A percentile compares a stretch with the other conserved stretches of the same genome.
Evolutionary conservation across 2,888 invertebrate species (phyloP).

Genomic region (Pycnomerus fuliginosus): DNA sequence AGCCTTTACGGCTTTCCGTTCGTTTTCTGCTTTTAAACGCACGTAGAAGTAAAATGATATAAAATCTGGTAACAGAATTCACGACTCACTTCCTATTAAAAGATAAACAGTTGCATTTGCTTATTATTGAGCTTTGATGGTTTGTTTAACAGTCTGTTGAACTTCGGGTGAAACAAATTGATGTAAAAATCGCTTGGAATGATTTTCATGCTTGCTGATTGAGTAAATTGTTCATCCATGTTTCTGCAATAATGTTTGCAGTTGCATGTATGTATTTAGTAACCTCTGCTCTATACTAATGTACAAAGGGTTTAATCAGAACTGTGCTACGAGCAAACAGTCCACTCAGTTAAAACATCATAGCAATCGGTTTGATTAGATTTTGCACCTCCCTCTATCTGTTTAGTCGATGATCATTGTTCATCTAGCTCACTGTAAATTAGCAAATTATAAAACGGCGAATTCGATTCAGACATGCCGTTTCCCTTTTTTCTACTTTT

Average conservation of each 20-base stretch:
- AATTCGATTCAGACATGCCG: constrained; percentile 9
- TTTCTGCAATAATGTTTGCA: constrained; percentile 41
- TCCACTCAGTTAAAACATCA: constrained; percentile 53
- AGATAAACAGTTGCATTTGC: constrained; percentile 9
- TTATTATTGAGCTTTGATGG: constrained; percentile 11
- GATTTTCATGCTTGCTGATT: constrained; percentile 32
- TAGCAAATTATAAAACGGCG: constrained; percentile 12
- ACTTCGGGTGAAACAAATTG: constrained; percentile 5
- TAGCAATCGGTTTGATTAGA: constrained; percentile 54
- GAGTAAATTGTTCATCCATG: constrained; percentile 41
- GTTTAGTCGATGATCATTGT: constrained; percentile 24
- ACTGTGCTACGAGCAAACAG: constrained; percentile 46
- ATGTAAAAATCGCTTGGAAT: too few relatives aligned
- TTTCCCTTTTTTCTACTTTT: constrained; percentile 12
- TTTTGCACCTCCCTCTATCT: constrained; percentile 44
- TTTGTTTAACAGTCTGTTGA: constrained; percentile 5
- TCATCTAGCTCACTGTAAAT: constrained; percentile 17
- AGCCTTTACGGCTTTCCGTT: constrained; percentile 19
- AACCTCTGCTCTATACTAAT: constrained; percentile 42
- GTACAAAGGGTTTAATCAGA: constrained; percentile 48
- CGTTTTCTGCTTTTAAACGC: constrained; percentile 7
- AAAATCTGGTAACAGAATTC: constrained; percentile 14
- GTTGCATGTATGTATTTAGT: constrained; percentile 38
- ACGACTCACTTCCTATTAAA: constrained; percentile 9
- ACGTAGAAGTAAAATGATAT: constrained; percentile 8